These are phyloP conservation scores for Macaca nemestrina DNA, from an alignment of 2,113 vertebrate genomes.

Conservation along the genomic window DNA sequence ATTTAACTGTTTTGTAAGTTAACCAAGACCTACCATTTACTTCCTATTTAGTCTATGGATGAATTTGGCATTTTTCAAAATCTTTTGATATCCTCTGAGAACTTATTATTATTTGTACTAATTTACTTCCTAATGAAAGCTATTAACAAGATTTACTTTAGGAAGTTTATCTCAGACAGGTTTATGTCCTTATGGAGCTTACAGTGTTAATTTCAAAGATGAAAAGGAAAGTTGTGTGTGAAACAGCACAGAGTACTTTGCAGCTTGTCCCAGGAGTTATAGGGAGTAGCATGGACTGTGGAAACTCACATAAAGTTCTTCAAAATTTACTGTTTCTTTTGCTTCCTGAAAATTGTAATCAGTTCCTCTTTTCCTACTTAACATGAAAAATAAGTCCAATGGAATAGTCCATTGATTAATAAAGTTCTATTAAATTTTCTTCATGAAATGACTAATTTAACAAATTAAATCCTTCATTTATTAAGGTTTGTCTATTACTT, in stretches of 20 bases:
- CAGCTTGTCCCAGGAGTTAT: not conserved
- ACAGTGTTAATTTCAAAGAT: not conserved
- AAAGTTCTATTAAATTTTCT: not conserved
- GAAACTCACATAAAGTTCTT: not conserved
- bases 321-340: not conserved
- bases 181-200: not conserved
- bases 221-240: not conserved
- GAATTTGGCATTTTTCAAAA: constrained; percentile 7
- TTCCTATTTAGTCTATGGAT: not conserved
- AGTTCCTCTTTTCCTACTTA: not conserved
- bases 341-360: not conserved
- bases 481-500: not conserved
- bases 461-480: not conserved
- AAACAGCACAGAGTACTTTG: not conserved
- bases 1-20: not conserved
- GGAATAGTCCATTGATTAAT: not conserved
- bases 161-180: not conserved
- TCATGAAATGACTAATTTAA: not conserved
- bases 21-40: not conserved
- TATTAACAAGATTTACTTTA: not conserved
- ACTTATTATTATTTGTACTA: not conserved
- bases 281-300: not conserved
- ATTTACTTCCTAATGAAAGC: not conserved
- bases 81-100: not conserved
- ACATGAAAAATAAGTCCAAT: not conserved